phyloP scores from a whole-genome alignment of 2,113 vertebrate genomes.

The Oncorhynchus kisutch region DNA sequence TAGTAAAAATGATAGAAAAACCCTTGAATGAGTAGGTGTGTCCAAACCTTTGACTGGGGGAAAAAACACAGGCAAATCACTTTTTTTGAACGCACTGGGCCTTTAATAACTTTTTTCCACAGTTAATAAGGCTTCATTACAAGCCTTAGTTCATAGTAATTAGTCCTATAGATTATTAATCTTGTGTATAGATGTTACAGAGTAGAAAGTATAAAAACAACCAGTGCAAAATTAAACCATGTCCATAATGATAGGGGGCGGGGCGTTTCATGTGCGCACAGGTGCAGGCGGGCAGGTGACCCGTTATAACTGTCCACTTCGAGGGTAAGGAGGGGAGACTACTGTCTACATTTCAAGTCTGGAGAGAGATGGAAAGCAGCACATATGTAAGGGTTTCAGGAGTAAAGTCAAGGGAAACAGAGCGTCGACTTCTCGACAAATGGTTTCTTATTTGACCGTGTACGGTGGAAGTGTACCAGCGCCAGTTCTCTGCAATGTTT shows the following conservation, averaged over 20 bases:
- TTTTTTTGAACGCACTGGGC: no score
- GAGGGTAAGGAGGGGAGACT: background rate
- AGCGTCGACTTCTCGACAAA: background rate
- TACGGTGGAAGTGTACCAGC: background rate
- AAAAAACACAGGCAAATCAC: no score
- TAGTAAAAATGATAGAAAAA: no score
- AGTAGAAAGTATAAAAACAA: no score
- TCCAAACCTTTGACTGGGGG: no score
- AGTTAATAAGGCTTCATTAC: no score
- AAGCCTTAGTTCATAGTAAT: no score
- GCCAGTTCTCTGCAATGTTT: constrained; percentile 34
- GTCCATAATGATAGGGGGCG: background rate
- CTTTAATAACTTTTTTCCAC: no score
- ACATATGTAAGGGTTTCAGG: background rate
- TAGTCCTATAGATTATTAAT: no score
- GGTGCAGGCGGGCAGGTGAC: constrained; percentile 18
- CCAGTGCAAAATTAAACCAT: background rate
- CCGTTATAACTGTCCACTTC: constrained; percentile 10
- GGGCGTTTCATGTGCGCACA: constrained; percentile 12
- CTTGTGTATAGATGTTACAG: no score
- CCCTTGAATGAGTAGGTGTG: no score
- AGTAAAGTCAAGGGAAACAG: background rate
- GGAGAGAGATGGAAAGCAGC: background rate
- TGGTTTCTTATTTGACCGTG: background rate
- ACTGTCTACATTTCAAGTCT: background rate